A percentile compares a stretch with the other conserved stretches of the same genome.
Conservation (phyloP, 92 coral and sea anemone genomes). For the Porites rus region DNA sequence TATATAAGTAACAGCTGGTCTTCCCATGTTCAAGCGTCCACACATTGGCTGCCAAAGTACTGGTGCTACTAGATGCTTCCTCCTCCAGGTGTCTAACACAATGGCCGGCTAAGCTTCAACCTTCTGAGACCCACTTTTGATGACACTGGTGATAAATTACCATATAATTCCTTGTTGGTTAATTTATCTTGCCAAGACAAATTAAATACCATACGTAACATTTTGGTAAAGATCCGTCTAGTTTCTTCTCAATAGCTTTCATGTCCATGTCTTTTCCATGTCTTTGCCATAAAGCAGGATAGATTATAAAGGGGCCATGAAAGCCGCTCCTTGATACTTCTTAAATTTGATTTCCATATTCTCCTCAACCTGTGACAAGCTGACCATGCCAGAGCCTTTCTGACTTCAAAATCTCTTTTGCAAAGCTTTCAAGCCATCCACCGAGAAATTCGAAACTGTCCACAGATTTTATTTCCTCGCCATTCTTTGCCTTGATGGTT, state of each 20-base stretch:
- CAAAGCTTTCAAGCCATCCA: too few species aligned
- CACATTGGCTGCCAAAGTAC: background rate
- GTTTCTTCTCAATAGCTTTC: background rate
- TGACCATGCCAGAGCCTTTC: too few species aligned
- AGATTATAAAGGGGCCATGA: background rate
- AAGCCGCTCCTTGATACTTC: background rate
- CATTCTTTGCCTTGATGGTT: too few species aligned
- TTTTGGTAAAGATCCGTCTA: background rate
- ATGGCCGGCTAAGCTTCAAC: background rate
- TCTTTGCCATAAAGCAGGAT: background rate
- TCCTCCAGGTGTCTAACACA: conserved; percentile 4
- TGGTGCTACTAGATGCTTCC: background rate
- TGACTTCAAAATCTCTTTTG: too few species aligned
- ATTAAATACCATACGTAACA: background rate
- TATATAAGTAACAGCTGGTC: too few species aligned
- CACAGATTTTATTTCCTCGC: too few species aligned
- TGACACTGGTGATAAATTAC: background rate
- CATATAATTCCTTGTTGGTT: background rate
- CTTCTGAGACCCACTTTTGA: too few species aligned
- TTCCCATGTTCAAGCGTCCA: background rate
- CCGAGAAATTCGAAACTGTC: too few species aligned
- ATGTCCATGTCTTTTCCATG: too few species aligned
- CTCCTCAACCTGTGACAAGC: too few species aligned
- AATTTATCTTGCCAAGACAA: background rate
- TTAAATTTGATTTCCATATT: too few species aligned